These are phyloP conservation scores for Apus apus DNA, from an alignment of 2,113 vertebrate genomes.

Conservation along the genomic window DNA sequence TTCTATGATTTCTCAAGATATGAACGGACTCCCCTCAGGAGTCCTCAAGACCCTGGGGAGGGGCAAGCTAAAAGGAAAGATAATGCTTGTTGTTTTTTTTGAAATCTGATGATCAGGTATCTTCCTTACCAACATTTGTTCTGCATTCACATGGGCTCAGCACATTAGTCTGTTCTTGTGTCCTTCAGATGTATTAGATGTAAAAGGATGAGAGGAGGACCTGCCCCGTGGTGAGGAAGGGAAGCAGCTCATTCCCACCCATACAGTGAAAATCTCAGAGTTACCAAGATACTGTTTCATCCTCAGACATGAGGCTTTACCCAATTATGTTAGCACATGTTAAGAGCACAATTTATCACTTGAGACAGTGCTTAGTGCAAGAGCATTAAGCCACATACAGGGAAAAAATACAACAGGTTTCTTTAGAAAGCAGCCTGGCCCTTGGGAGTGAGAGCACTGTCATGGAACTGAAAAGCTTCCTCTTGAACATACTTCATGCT, in stretches of 20 bases:
- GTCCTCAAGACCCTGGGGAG: neutral
- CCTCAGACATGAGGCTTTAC: neutral
- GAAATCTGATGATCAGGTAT: neutral
- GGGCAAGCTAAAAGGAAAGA: neutral
- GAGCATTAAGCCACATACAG: neutral
- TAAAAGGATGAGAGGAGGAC: neutral
- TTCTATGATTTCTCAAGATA: neutral
- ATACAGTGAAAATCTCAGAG: neutral
- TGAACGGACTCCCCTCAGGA: neutral
- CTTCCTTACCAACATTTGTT: neutral
- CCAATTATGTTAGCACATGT: neutral
- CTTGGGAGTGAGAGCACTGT: neutral
- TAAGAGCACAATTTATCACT: neutral
- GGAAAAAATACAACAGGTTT: neutral
- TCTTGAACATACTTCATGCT: neutral
- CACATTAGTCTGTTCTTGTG: accelerated
- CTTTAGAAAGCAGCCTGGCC: neutral
- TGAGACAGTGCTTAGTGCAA: neutral
- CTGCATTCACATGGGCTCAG: accelerated
- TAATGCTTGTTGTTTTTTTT: neutral
- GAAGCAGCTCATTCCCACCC: neutral
- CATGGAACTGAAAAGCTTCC: neutral
- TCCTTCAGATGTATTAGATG: neutral
- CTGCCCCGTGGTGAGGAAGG: accelerated
- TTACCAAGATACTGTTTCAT: neutral